Evolutionary conservation across 1,140 invertebrate species (phyloP).

Genomic region (Popillia japonica): DNA sequence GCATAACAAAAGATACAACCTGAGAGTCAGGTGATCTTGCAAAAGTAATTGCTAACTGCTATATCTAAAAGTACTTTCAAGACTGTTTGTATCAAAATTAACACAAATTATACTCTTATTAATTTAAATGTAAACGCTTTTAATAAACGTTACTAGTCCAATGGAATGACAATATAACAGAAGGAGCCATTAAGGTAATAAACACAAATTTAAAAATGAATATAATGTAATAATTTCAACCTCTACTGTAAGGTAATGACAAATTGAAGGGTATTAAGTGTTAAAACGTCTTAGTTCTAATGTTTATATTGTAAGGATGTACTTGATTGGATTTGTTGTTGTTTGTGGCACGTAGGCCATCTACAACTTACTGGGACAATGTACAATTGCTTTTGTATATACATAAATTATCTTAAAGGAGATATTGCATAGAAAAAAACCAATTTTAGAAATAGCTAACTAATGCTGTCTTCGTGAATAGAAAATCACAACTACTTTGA

Average conservation of each 20-base stretch:
- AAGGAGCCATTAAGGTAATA: neutral
- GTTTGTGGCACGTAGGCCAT: no score
- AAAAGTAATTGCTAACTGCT: slow-evolving; percentile 34
- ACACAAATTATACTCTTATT: slow-evolving; percentile 27
- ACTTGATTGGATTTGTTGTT: no score
- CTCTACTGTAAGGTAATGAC: neutral
- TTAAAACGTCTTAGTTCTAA: no score
- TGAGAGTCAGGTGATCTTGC: slow-evolving; percentile 43
- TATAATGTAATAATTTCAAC: neutral
- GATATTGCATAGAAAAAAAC: no score
- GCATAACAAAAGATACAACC: slow-evolving; percentile 49
- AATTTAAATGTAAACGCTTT: neutral
- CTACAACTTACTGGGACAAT: no score
- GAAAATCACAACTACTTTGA: neutral
- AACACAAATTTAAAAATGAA: neutral
- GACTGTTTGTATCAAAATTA: slow-evolving; percentile 26
- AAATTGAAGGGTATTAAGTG: no score
- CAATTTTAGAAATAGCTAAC: neutral
- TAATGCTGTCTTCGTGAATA: neutral
- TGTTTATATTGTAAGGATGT: no score
- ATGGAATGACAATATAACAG: slow-evolving; percentile 12
- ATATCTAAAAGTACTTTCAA: slow-evolving; percentile 34
- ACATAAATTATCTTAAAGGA: no score
- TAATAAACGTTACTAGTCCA: neutral
- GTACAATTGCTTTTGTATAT: no score